Conservation (phyloP, 2,888 invertebrate species). For the Eilema depressum region DNA sequence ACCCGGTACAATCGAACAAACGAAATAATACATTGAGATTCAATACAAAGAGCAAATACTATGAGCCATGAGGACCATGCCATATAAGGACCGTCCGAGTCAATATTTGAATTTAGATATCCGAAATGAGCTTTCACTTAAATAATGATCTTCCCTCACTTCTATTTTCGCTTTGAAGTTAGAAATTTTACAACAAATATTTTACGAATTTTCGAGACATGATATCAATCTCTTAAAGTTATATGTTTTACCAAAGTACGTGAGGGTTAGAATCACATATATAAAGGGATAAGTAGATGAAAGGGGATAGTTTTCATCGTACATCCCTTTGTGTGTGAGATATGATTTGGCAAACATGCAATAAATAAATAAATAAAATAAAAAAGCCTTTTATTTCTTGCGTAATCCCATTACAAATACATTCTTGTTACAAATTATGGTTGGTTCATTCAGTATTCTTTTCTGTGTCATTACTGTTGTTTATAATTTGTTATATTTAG, state of each 20-base stretch:
- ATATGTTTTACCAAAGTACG: neutral
- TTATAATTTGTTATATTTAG: too few relatives aligned
- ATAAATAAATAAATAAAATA: too few relatives aligned
- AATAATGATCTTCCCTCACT: slow-evolving; percentile 1
- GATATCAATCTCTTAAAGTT: neutral
- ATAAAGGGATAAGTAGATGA: neutral
- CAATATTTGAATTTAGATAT: slow-evolving; percentile 38
- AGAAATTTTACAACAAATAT: neutral
- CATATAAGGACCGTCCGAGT: slow-evolving; percentile 18
- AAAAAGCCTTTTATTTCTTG: too few relatives aligned
- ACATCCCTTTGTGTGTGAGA: neutral
- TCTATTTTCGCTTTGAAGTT: neutral
- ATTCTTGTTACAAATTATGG: too few relatives aligned
- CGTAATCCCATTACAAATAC: too few relatives aligned
- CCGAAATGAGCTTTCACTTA: slow-evolving; percentile 32
- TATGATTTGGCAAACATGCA: neutral
- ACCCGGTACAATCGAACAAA: slow-evolving; percentile 41
- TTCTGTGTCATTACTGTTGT: too few relatives aligned
- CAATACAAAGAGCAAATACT: slow-evolving; percentile 44
- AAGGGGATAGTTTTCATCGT: neutral
- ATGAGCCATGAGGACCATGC: slow-evolving; percentile 21
- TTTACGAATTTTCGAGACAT: neutral
- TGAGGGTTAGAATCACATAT: neutral
- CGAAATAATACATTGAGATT: slow-evolving; percentile 43
- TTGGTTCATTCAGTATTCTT: too few relatives aligned